Evolutionary conservation across 1,140 invertebrate genomes (phyloP).

Genomic region (Andricus grossulariae): DNA sequence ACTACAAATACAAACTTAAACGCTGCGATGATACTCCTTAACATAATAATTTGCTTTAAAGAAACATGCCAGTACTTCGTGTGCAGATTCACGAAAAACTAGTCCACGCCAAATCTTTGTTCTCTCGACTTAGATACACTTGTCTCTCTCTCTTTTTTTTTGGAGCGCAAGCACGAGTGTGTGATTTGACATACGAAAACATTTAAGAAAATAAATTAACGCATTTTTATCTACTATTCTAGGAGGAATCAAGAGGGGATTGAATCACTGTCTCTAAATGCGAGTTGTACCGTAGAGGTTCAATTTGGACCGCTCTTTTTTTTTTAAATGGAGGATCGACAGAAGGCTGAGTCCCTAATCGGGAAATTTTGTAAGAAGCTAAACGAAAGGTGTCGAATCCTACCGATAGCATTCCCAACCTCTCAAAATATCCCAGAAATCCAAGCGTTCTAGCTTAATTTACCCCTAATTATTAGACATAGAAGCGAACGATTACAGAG

Average conservation of each 20-base stretch:
- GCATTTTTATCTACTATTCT: not conserved
- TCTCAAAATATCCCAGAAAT: slow-evolving; percentile 1
- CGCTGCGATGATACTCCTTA: not conserved
- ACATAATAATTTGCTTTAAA: not conserved
- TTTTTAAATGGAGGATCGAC: not conserved
- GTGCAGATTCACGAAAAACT: not conserved
- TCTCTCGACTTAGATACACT: slow-evolving; percentile 26
- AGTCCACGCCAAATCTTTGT: slow-evolving; percentile 10
- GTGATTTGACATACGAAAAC: slow-evolving; percentile 21
- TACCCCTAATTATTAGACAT: slow-evolving; percentile 22
- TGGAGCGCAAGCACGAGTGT: slow-evolving; percentile 1
- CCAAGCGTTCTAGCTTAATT: slow-evolving; percentile 27
- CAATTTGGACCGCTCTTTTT: slow-evolving; percentile 21
- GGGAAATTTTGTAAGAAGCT: not conserved
- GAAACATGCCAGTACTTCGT: not conserved
- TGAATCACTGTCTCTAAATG: slow-evolving; percentile 29
- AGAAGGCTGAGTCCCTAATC: slow-evolving; percentile 8
- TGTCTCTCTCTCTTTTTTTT: not conserved
- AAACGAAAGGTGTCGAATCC: not conserved
- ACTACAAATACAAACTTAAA: slow-evolving; percentile 26
- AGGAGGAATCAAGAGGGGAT: slow-evolving; percentile 10
- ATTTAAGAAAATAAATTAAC: slow-evolving; percentile 29
- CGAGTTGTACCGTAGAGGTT: slow-evolving; percentile 23
- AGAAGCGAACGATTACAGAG: slow-evolving; percentile 31
- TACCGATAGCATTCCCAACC: not conserved